Evolutionary conservation across 2,888 invertebrate species (phyloP), one percentile per base, ranked within the genome.

Genomic region (Drosophila mimetica): DNA sequence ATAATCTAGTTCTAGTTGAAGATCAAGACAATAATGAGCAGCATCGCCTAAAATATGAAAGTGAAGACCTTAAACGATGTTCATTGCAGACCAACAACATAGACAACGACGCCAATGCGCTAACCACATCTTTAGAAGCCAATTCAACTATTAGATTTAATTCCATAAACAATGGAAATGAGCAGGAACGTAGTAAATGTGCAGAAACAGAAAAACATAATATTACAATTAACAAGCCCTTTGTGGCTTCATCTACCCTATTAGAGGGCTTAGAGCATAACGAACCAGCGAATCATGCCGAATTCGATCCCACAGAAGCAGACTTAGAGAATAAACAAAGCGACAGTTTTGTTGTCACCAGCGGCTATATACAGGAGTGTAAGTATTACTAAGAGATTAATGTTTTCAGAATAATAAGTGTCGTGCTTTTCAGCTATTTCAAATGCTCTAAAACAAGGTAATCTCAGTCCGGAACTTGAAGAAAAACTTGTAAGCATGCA

Each of bases 331-430:
- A 85, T 20, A 72, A 87, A n/a, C 66, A 73, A 51, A 46, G 44
- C 9, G 80, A 82, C 55, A 81, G 96, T 92, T 97, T 97, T 92
- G 95, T 97, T 79, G 94, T 98, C 71, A 97, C 97, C 13, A 96
- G 97, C 57, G 97, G 97, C 92, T 97, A 97, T 90, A 97, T 98
- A 81, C 97, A 97, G 91, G 97, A 98, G 94, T 97, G 97, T 97
- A 93, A 94, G 95, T 59, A 14, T 30, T 6, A 8, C 14, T n/a
- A 37, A 9, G 1, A 2, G 4, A 46, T n/a, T 3, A 9, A 25
- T 20, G 2, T 8, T 32, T 11, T 5, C 0, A 13, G 13, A 13
- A 16, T 44, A 28, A 54, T 14, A 11, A 20, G 9, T n/a, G 2
- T 18, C 9, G n/a, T 51, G 50, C 59, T 48, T 51, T 52, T 2